Evolutionary conservation across 2,113 vertebrate species (phyloP), one percentile per base, ranked within the genome.

Genomic region (Pyrgilauda ruficollis): DNA sequence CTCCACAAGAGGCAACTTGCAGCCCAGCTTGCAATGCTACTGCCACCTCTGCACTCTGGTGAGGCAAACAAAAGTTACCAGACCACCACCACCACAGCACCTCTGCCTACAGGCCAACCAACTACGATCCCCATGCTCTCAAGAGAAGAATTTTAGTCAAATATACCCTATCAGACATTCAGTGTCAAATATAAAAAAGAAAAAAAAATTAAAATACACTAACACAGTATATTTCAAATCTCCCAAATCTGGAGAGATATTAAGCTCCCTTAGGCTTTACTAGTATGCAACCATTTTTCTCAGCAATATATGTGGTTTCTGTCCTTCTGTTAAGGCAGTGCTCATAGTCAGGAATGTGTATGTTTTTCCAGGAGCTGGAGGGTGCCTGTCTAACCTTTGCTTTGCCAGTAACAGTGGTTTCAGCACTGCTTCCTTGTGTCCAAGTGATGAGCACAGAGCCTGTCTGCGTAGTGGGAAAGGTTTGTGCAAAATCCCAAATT

Each of bases 101-200:
- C 27, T 80, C 77, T 75, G 35, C 75, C 64, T 49, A 5, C 27
- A 39, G 37, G 15, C 6, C 18, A 18, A 39, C 10, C 33, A 63
- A 0, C 47, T 15, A 4, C 0, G 0, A 22, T 46, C 50, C 49
- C 47, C 41, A 9, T 5, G 10, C 30, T 61, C 61, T 37, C 11
- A 39, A 58, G 50, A 28, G 64, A 78, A 62, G 46, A 56, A 56
- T 70, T 88, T 81, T 28, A 59, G 53, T 50, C 55, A 62, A 82
- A 70, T 12, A 27, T 13, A 56, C 11, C 7, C 26, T 31, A 23
- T 26, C 66, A 73, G 31, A 59, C 16, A 64, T 39, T 44, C 43
- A 41, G 43, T n/a, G 26, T 49, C 68, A 47, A 62, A 61, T 23
- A 43, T 9, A 62, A 46, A 69, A 64, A 47, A 31, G 20, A 2